Conservation (phyloP, 2,888 invertebrate species). For the Hecatera dysodea region DNA sequence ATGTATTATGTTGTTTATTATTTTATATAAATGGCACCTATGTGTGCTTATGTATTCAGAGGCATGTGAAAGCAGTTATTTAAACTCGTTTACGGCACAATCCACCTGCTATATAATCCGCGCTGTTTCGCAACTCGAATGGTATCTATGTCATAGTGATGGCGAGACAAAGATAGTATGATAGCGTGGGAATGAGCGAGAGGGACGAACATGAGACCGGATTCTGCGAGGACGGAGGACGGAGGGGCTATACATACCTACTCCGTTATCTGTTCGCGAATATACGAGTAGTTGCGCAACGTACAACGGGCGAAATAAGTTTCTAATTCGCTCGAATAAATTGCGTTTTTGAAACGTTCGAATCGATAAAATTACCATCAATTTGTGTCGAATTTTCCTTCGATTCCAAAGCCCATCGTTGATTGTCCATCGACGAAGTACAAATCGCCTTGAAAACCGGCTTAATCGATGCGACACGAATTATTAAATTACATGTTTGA, state of each 20-base stretch:
- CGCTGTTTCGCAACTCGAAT: conserved; percentile 88
- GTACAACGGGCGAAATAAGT: conserved; percentile 87
- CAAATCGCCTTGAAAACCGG: conserved; percentile 73
- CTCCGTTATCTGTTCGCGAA: conserved; percentile 89
- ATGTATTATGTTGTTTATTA: conserved; percentile 47
- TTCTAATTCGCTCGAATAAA: conserved; percentile 73
- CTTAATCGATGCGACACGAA: conserved; percentile 77
- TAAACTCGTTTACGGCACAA: conserved; percentile 89
- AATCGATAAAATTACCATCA: conserved; percentile 51
- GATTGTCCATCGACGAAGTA: conserved; percentile 64
- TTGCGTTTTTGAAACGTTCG: conserved; percentile 59
- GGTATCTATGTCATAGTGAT: conserved; percentile 88
- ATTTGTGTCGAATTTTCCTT: conserved; percentile 67
- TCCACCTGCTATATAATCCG: conserved; percentile 91
- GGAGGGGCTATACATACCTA: conserved; percentile 85
- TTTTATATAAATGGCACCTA: conserved; percentile 64
- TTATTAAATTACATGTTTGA: conserved; percentile 80
- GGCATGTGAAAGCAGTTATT: conserved; percentile 89
- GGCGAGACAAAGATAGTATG: conserved; percentile 70
- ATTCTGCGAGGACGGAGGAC: conserved; percentile 87
- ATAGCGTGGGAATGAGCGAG: conserved; percentile 74
- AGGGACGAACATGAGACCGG: conserved; percentile 76
- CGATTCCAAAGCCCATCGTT: conserved; percentile 63
- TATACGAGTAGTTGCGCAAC: conserved; percentile 88
- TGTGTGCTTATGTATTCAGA: conserved; percentile 78